Conservation (phyloP, 2,888 invertebrate species). For the Steromphala cineraria region DNA sequence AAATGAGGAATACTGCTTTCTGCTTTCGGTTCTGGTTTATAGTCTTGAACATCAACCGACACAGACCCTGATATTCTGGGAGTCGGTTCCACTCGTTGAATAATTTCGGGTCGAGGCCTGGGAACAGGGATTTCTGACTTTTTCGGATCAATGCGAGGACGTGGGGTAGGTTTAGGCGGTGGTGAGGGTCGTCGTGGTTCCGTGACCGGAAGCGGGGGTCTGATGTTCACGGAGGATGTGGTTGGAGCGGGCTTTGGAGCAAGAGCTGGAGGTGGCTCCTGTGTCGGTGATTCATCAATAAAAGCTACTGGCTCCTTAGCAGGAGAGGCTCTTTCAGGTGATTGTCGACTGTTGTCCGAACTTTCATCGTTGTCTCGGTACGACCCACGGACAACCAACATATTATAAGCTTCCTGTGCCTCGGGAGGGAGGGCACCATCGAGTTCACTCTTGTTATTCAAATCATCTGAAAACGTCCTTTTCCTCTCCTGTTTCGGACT, state of each 20-base stretch:
- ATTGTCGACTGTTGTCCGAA: constrained; percentile 10
- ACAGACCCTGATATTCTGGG: not conserved
- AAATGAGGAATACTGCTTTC: constrained; percentile 10
- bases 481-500: constrained; percentile 82
- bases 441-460: constrained; percentile 54
- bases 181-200: constrained; percentile 32
- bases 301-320: constrained; percentile 20
- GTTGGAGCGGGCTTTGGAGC: constrained; percentile 15
- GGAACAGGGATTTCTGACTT: constrained; percentile 55
- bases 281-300: not conserved
- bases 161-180: constrained; percentile 46
- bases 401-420: constrained; percentile 93
- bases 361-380: not conserved
- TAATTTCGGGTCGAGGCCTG: constrained; percentile 57
- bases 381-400: constrained; percentile 85
- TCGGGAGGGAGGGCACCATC: constrained; percentile 83
- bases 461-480: constrained; percentile 89
- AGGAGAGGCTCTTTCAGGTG: constrained; percentile 21
- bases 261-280: not conserved
- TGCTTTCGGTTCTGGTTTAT: constrained; percentile 22
- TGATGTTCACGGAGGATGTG: not conserved
- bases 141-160: constrained; percentile 44
- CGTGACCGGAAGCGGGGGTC: constrained; percentile 6
- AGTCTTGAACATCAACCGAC: constrained; percentile 23
- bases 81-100: constrained; percentile 34